Percentiles rank a stretch among this genome's conserved stretches.
These are phyloP conservation scores for Numida meleagris DNA, from an alignment of 2,113 vertebrate genomes.

Conservation along the genomic window DNA sequence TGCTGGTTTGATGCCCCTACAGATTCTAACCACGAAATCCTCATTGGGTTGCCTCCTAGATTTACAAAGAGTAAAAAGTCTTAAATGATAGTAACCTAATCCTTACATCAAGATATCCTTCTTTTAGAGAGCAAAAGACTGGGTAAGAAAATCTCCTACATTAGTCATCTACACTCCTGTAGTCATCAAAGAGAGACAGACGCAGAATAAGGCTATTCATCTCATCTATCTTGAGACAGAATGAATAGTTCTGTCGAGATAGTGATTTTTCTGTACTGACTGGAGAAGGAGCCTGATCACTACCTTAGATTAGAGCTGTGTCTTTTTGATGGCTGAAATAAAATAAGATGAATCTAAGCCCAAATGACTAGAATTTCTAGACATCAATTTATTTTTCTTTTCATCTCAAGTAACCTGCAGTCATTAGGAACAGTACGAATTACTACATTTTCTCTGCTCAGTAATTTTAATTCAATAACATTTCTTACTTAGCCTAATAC, in stretches of 20 bases:
- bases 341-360: slow-evolving; percentile 10
- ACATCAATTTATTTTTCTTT: slow-evolving; percentile 47
- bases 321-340: slow-evolving; percentile 22
- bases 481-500: background rate
- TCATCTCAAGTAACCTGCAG: background rate
- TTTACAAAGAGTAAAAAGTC: background rate
- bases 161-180: background rate
- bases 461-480: slow-evolving; percentile 41
- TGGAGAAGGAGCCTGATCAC: background rate
- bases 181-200: slow-evolving; percentile 6
- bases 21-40: background rate
- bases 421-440: background rate
- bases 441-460: slow-evolving; percentile 11
- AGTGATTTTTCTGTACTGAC: background rate
- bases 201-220: background rate
- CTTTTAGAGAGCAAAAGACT: background rate
- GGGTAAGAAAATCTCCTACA: background rate
- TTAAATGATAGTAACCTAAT: background rate
- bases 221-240: background rate
- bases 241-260: background rate
- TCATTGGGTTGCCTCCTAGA: background rate
- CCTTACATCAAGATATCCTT: background rate
- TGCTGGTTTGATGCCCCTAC: background rate
- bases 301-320: background rate
- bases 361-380: slow-evolving; percentile 6